Evolutionary conservation across 1,140 invertebrate genomes (phyloP).

Genomic region (Musca vetustissima): DNA sequence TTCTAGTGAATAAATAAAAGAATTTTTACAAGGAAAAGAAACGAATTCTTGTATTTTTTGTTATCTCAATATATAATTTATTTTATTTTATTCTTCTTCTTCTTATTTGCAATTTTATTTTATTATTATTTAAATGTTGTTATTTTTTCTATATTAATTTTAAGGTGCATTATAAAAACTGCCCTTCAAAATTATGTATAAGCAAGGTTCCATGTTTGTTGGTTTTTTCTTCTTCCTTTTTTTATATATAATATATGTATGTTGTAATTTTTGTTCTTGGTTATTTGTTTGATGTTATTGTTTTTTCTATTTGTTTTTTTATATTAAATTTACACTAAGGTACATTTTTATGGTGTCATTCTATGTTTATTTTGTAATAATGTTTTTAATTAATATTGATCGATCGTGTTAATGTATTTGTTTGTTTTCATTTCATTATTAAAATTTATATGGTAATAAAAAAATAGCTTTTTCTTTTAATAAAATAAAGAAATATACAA

Average conservation of each 20-base stretch:
- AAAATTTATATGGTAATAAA: too few species aligned
- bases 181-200: neutral
- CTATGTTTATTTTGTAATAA: neutral
- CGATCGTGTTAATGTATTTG: too few species aligned
- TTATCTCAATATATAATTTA: constrained; percentile 23
- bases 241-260: neutral
- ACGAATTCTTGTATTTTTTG: neutral
- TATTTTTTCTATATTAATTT: constrained; percentile 4
- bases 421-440: too few species aligned
- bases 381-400: too few species aligned
- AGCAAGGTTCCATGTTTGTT: too few species aligned
- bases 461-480: too few species aligned
- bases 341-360: constrained; percentile 18
- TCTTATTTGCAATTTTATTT: constrained; percentile 18
- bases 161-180: constrained; percentile 6
- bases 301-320: too few species aligned
- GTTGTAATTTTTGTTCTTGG: constrained; percentile 4
- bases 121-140: neutral
- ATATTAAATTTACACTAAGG: constrained; percentile 21
- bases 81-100: constrained; percentile 7
- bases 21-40: too few species aligned
- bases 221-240: neutral
- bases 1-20: too few species aligned
- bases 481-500: too few species aligned
- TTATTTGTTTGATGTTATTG: constrained; percentile 18